Conservation (phyloP, 2,113 vertebrate genomes). For the Catharus minimus region DNA sequence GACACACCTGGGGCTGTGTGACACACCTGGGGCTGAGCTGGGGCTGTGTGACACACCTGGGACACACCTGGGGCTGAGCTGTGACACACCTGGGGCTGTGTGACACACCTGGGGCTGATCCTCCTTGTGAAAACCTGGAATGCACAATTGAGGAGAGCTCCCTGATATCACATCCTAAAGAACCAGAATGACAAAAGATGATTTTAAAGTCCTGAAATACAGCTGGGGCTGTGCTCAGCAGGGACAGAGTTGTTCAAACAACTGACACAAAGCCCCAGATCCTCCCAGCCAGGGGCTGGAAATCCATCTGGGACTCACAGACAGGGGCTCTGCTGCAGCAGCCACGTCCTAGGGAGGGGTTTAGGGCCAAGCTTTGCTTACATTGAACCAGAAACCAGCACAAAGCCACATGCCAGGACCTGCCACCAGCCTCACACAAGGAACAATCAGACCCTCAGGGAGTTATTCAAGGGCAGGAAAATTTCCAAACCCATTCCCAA, state of each 20-base stretch:
- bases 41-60: too few species aligned
- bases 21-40: too few species aligned
- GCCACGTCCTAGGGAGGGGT: neutral
- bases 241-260: neutral
- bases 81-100: neutral
- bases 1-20: too few species aligned
- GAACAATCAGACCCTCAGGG: neutral
- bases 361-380: neutral
- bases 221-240: neutral
- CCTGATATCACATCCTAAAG: neutral
- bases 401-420: neutral
- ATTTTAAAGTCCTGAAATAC: neutral
- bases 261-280: neutral
- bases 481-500: neutral
- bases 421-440: neutral
- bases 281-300: neutral
- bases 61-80: neutral
- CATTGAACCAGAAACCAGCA: neutral
- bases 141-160: neutral
- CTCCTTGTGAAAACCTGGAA: neutral
- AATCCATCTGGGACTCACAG: neutral
- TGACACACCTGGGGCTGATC: neutral
- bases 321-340: neutral
- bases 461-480: accelerated
- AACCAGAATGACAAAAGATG: neutral